Percentiles rank a stretch among this genome's conserved stretches.
These are phyloP conservation scores for Stegodyphus dumicola DNA, from an alignment of 1,140 invertebrate genomes.

Conservation along the genomic window DNA sequence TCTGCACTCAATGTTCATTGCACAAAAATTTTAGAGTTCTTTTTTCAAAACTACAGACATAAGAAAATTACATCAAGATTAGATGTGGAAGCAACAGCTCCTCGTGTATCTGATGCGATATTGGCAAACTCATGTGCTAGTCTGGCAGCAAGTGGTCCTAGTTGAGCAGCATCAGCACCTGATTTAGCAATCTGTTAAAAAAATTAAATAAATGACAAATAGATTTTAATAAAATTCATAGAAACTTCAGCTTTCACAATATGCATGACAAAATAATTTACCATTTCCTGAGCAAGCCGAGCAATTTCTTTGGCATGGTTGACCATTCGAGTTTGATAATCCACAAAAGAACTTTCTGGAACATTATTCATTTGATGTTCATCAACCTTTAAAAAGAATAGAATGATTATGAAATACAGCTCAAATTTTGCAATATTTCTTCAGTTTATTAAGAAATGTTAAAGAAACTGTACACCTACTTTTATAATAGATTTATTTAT, in stretches of 20 bases:
- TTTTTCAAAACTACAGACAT: neutral
- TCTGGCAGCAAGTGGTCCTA: constrained; percentile 84
- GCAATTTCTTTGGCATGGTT: constrained; percentile 93
- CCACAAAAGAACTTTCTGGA: constrained; percentile 78
- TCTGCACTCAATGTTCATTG: too few relatives aligned
- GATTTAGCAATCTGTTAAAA: constrained; percentile 78
- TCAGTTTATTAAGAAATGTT: neutral
- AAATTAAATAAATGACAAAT: neutral
- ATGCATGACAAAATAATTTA: constrained; percentile 64
- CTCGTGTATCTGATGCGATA: constrained; percentile 87
- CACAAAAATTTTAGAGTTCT: too few relatives aligned
- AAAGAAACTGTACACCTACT: constrained; percentile 71
- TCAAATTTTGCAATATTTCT: neutral
- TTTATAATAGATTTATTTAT: constrained; percentile 86
- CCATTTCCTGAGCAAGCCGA: constrained; percentile 92
- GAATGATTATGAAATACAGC: neutral
- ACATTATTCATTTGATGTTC: constrained; percentile 65
- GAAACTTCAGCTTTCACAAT: neutral
- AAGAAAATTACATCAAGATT: constrained; percentile 69
- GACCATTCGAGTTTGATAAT: constrained; percentile 98
- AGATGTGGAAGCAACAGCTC: constrained; percentile 85
- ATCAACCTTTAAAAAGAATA: constrained; percentile 66
- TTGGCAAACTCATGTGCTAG: constrained; percentile 89
- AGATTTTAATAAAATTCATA: neutral
- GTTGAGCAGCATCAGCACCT: constrained; percentile 75